Conservation (phyloP, 2,113 vertebrate genomes). For the Phyllostomus discolor region DNA sequence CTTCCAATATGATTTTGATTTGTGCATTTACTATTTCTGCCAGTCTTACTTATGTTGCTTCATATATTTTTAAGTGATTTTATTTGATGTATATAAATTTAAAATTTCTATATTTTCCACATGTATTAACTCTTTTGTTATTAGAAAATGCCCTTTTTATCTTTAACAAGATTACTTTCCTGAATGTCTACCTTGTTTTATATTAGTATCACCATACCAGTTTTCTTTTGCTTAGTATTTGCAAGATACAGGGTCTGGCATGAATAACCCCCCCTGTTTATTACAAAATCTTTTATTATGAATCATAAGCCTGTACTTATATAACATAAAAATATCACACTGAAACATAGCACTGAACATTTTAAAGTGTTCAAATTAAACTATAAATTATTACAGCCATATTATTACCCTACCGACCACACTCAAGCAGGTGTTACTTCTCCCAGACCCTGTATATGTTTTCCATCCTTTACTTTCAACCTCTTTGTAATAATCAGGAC, state of each 20-base stretch:
- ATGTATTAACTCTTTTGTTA: not conserved
- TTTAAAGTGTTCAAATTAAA: too few species aligned
- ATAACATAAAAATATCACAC: too few species aligned
- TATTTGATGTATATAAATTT: not conserved
- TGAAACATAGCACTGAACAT: too few species aligned
- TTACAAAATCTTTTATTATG: too few species aligned
- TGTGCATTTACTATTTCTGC: not conserved
- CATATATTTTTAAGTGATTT: not conserved
- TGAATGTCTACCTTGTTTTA: not conserved
- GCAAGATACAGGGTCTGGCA: not conserved
- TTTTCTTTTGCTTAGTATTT: not conserved
- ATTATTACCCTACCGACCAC: too few species aligned
- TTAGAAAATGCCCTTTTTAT: not conserved
- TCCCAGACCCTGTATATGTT: not conserved
- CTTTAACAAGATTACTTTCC: not conserved
- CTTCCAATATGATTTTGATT: not conserved
- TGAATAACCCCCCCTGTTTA: too few species aligned
- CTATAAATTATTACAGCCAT: too few species aligned
- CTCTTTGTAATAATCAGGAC: not conserved
- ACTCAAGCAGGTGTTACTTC: too few species aligned
- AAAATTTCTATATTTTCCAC: not conserved
- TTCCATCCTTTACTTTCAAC: not conserved
- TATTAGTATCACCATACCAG: not conserved
- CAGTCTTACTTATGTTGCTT: not conserved
- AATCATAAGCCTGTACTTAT: too few species aligned